Conservation (phyloP, 1,140 invertebrate species). For the Atta texana region DNA sequence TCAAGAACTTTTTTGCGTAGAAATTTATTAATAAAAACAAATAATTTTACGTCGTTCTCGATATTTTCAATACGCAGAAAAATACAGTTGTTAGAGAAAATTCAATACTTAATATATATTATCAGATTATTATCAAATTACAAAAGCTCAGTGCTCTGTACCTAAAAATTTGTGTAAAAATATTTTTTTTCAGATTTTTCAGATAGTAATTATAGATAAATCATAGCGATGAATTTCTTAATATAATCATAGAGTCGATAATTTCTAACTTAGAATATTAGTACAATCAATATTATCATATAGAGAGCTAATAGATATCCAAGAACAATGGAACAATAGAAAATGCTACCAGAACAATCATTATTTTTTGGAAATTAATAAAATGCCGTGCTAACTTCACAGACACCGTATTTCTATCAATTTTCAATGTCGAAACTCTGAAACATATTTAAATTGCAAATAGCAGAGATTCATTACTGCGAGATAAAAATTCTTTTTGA, state of each 20-base stretch:
- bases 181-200: background rate
- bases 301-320: no score
- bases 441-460: slow-evolving; percentile 15
- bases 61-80: slow-evolving; percentile 23
- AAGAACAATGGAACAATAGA: no score
- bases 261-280: background rate
- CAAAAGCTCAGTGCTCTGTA: background rate
- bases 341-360: no score
- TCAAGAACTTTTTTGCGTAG: slow-evolving; percentile 19
- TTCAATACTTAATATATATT: background rate
- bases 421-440: background rate
- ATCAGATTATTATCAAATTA: background rate
- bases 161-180: slow-evolving; percentile 15
- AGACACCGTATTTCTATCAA: background rate
- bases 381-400: no score
- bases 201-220: background rate
- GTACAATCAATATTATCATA: background rate
- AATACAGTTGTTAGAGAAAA: background rate
- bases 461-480: background rate
- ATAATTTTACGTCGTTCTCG: slow-evolving; percentile 7
- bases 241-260: background rate
- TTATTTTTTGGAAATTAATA: no score
- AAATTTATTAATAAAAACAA: slow-evolving; percentile 26
- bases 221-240: background rate
- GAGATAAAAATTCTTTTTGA: slow-evolving; percentile 6